Percentiles rank a stretch among this genome's conserved stretches.
Evolutionary conservation across 1,140 invertebrate genomes (phyloP).

Genomic region (Megalopta genalis): DNA sequence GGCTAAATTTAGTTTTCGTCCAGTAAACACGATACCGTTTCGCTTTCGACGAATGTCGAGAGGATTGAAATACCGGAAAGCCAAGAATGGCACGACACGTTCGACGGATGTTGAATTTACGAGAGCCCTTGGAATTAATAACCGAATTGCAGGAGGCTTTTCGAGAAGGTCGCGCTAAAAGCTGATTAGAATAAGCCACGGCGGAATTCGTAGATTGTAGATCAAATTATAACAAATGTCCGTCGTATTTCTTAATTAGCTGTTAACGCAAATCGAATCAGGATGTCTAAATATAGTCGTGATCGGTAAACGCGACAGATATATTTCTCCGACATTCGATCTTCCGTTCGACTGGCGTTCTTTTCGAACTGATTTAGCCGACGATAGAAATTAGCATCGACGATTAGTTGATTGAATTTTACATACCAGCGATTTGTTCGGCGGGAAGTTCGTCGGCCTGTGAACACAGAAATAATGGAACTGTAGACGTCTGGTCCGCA

Average conservation of each 20-base stretch:
- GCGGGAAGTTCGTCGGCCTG: conserved; percentile 84
- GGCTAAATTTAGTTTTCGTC: conserved; percentile 70
- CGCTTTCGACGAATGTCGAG: conserved; percentile 14
- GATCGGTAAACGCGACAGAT: conserved; percentile 3
- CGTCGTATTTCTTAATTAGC: background rate
- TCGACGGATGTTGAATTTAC: background rate
- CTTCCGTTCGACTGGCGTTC: background rate
- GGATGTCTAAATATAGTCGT: conserved; percentile 7
- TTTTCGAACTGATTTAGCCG: background rate
- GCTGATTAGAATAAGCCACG: too few species aligned
- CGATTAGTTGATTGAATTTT: background rate
- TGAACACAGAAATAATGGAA: conserved; percentile 56
- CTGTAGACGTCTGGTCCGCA: background rate
- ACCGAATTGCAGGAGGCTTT: too few species aligned
- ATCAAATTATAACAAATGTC: too few species aligned
- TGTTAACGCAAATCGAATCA: background rate
- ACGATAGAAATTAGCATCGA: background rate
- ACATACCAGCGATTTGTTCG: conserved; percentile 83
- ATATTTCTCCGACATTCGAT: conserved; percentile 13
- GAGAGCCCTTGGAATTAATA: background rate
- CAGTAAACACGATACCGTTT: conserved; percentile 39
- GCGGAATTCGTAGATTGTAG: too few species aligned
- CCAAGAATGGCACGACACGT: conserved; percentile 30
- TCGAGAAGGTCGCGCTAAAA: too few species aligned
- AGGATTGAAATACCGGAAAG: conserved; percentile 30